Conservation (phyloP, 2,797 vertebrate species). For the Megaceryle alcyon region DNA sequence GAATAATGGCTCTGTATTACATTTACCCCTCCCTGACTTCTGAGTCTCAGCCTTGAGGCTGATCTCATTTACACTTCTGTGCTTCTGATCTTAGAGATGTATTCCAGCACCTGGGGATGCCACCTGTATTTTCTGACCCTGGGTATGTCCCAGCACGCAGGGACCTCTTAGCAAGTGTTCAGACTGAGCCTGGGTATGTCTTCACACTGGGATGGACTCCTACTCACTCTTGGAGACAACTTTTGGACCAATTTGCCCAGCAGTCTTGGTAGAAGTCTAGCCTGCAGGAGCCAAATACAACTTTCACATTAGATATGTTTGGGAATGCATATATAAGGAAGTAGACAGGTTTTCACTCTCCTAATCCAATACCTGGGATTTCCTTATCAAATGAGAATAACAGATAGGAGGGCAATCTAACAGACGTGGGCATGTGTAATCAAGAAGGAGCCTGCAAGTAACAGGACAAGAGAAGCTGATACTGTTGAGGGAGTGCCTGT, state of each 20-base stretch:
- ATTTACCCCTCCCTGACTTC: neutral
- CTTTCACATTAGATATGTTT: neutral
- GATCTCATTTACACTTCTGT: neutral
- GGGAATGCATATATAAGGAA: neutral
- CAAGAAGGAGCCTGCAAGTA: neutral
- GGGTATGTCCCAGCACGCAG: neutral
- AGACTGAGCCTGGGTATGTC: neutral
- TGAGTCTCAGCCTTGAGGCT: neutral
- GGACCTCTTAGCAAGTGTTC: neutral
- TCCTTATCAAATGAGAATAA: neutral
- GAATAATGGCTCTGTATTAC: neutral
- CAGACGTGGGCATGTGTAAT: neutral
- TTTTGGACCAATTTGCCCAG: neutral
- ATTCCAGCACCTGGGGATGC: neutral
- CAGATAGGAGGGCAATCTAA: neutral
- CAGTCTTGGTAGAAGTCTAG: neutral
- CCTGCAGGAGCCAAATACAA: neutral
- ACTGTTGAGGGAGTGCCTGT: neutral
- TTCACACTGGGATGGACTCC: neutral
- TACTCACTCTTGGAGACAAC: too few relatives aligned
- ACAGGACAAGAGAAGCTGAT: neutral
- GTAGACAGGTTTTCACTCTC: neutral
- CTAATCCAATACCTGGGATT: neutral
- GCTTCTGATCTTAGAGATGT: neutral
- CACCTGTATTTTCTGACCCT: neutral